phyloP scores from a whole-genome alignment of 2,113 vertebrate genomes.

The Oplegnathus fasciatus region DNA sequence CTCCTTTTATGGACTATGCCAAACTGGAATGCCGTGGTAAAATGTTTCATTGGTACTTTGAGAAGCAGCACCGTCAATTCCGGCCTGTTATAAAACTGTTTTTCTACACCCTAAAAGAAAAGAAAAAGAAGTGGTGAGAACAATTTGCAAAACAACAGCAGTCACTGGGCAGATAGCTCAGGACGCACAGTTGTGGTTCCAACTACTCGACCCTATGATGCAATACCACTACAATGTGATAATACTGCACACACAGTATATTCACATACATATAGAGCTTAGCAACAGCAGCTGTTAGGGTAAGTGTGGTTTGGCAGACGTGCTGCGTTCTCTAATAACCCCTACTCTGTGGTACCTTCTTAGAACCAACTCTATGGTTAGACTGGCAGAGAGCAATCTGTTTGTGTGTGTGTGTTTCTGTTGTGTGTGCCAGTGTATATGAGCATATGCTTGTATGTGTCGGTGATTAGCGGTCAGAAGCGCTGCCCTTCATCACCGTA shows the following conservation, averaged over 20 bases:
- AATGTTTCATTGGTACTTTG: constrained; percentile 46
- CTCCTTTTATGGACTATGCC: constrained; percentile 37
- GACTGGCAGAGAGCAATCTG: constrained; percentile 24
- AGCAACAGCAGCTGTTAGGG: constrained; percentile 70
- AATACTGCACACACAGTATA: constrained; percentile 38
- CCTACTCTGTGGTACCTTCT: constrained; percentile 56
- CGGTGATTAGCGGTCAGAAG: constrained; percentile 38
- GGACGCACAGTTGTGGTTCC: neutral
- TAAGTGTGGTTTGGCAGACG: constrained; percentile 64
- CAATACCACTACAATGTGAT: constrained; percentile 33
- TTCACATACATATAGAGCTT: constrained; percentile 41
- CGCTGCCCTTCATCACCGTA: constrained; percentile 23
- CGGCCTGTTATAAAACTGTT: constrained; percentile 29
- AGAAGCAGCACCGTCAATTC: constrained; percentile 44
- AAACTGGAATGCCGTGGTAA: constrained; percentile 40
- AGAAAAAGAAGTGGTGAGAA: constrained; percentile 1
- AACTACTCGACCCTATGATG: constrained; percentile 21
- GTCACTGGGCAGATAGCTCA: neutral
- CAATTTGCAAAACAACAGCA: constrained; percentile 25
- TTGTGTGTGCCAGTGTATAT: neutral
- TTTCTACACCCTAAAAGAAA: constrained; percentile 17
- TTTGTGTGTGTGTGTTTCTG: neutral
- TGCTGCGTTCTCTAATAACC: constrained; percentile 58
- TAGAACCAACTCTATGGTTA: constrained; percentile 57
- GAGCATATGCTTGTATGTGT: constrained; percentile 18